Base-by-base conservation (phyloP, 2,888 invertebrate species). In the Pandemis cinnamomeana region DNA sequence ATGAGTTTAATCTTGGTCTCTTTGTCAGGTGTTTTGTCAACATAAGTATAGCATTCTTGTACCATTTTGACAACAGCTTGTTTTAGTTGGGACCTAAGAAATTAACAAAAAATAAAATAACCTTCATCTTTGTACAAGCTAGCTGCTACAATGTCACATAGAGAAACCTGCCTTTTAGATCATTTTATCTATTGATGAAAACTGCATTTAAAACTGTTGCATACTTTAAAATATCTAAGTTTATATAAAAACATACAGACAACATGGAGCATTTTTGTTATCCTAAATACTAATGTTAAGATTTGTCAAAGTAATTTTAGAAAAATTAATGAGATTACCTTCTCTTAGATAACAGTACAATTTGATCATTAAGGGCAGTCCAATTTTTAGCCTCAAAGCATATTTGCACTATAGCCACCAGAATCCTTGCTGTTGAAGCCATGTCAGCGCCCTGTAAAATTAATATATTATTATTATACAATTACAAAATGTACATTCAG, bases 21-120 rank as follows among this genome's bases (percentile, higher is more conserved):
- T 88, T 98, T 97, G 82, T 97, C 97, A 0, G 98, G 98, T 20
- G 98, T 97, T 89, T 98, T 96, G 82, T 99, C 98, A 0, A 99
- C 98, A 86, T 99, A 99, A 61, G 96, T 96, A 86, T 96, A 98
- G 84, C 98, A 99, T 91, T 99, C 98, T 90, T 99, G 98, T 75
- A 99, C 97, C 98, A 98, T 98, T 95, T 97, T 99, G 0, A 98
- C 98, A 2, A 99, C 99, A 0, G 99, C 98, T 91, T 98, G 97
- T 89, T 99, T 99, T 13, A 99, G 95, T 87, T 99, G 99, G 41
- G 99, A 98, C 71, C 96, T 95, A 71, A 20, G 80, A 71, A 63
- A 44, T 20, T 68, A 8, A 67, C n/a, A 51, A 0, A 51, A 13
- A n/a, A 67, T 70, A 48, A 13, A 8, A 7, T 44, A 8, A 44